A percentile compares a stretch with the other conserved stretches of the same genome.
These are phyloP conservation scores for Drosophila vallismaia DNA, from an alignment of 2,888 invertebrate genomes.

Conservation along the genomic window DNA sequence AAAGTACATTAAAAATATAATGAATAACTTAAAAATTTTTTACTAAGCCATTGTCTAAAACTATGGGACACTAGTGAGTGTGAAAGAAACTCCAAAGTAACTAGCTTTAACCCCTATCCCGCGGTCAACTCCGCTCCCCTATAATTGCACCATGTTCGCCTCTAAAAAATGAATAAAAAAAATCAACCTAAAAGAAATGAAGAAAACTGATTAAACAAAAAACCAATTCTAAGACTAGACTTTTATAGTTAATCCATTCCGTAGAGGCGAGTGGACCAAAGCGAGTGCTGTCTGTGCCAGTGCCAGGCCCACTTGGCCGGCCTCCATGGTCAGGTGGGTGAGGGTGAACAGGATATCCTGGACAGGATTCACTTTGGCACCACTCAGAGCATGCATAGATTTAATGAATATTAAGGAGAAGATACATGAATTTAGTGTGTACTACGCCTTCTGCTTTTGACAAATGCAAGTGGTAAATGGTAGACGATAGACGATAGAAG, in stretches of 20 bases:
- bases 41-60: slow-evolving; percentile 60
- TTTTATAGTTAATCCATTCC: slow-evolving; percentile 50
- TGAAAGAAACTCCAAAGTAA: slow-evolving; percentile 59
- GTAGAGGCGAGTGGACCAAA: slow-evolving; percentile 43
- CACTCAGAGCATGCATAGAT: slow-evolving; percentile 43
- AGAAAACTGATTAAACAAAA: slow-evolving; percentile 4
- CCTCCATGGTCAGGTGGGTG: slow-evolving; percentile 37
- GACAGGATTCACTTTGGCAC: slow-evolving; percentile 30
- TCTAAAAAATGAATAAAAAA: slow-evolving; percentile 21
- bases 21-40: slow-evolving; percentile 63
- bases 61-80: slow-evolving; percentile 27
- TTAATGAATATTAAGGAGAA: slow-evolving; percentile 41
- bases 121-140: slow-evolving; percentile 9
- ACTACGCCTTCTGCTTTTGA: slow-evolving; percentile 65
- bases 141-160: slow-evolving; percentile 48
- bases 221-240: slow-evolving; percentile 48
- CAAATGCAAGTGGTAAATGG: slow-evolving; percentile 28
- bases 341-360: background rate
- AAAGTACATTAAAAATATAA: slow-evolving; percentile 37
- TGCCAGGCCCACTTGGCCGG: slow-evolving; percentile 8
- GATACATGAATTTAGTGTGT: slow-evolving; percentile 59
- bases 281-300: slow-evolving; percentile 45
- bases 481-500: slow-evolving; percentile 5
- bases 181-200: background rate
- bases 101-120: slow-evolving; percentile 66